Base-by-base conservation (phyloP, 2,888 invertebrate genomes). In the Acanthoscelides obtectus region DNA sequence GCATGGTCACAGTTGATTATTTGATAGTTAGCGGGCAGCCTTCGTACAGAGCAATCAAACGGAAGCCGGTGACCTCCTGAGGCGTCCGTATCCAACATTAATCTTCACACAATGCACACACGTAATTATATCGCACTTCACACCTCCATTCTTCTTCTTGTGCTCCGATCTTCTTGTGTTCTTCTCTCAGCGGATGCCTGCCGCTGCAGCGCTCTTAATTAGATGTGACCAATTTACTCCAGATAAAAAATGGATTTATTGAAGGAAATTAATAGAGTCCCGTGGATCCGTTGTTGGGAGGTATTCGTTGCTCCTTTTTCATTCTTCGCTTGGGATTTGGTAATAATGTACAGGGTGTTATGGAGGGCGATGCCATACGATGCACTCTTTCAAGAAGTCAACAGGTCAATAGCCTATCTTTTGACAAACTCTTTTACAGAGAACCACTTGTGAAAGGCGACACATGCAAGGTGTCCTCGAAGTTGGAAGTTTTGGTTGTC, bases 1-100 rank as follows among this genome's bases (percentile, higher is more conserved):
- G 70, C 69, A 71, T 74, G 80, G 82, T 82, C 81, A 82, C 82
- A 83, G 77, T 81, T 81, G 81, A 83, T 83, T 83, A 83, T 82
- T 80, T 80, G 81, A 81, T 81, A 79, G 81, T 80, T 80, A 79
- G 76, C 78, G 77, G 75, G 76, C 76, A 78, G 84, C 80, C 84
- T 83, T 84, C 84, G 83, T 83, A 84, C 84, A 79, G 84, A 78
- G 84, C 80, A 84, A 83, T 84, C 84, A 84, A 83, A 84, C 84
- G 79, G 84, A 83, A 84, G 84, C 84, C 84, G 83, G 81, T 82
- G 79, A 81, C 80, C 82, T 82, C 82, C 80, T 79, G 80, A 76
- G 82, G 82, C 81, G 80, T 78, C 12, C 78, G 80, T 81, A 67
- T 6, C 45, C 70, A 66, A 66, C 83, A 84, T 84, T 82, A 83